These are phyloP conservation scores for Kryptolebias ocellatus DNA, from an alignment of 2,797 vertebrate genomes.

Conservation along the genomic window DNA sequence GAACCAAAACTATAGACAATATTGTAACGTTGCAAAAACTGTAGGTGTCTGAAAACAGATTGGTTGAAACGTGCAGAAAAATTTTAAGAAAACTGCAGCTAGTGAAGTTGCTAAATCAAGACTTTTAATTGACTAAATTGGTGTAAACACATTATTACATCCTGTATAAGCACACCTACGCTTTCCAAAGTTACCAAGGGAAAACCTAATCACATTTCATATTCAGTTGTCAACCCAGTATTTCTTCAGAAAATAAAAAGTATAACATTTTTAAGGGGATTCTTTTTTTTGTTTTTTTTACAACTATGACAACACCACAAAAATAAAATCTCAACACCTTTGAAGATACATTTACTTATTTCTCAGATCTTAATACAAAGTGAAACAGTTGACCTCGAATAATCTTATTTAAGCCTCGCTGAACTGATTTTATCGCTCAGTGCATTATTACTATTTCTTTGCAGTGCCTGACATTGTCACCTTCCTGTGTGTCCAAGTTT, in stretches of 20 bases:
- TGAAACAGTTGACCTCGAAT: conserved; percentile 28
- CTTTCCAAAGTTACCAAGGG: not conserved
- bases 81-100: too few relatives aligned
- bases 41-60: not conserved
- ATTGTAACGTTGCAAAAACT: too few relatives aligned
- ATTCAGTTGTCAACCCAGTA: not conserved
- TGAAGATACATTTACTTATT: conserved; percentile 30
- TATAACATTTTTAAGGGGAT: too few relatives aligned
- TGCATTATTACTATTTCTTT: conserved; percentile 70
- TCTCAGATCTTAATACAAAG: conserved; percentile 34
- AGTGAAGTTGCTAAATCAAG: not conserved
- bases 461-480: conserved; percentile 76
- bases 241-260: not conserved
- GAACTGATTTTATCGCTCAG: conserved; percentile 61
- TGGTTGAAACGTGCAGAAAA: not conserved
- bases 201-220: not conserved
- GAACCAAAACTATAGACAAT: not conserved
- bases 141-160: not conserved
- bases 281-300: not conserved
- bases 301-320: not conserved
- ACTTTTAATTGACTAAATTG: not conserved
- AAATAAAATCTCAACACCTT: conserved; percentile 58
- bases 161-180: not conserved
- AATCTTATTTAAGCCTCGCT: conserved; percentile 58
- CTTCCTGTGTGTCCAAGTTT: conserved; percentile 45